Base-by-base conservation (phyloP, 2,888 invertebrate species). In the Cheilosia soror region DNA sequence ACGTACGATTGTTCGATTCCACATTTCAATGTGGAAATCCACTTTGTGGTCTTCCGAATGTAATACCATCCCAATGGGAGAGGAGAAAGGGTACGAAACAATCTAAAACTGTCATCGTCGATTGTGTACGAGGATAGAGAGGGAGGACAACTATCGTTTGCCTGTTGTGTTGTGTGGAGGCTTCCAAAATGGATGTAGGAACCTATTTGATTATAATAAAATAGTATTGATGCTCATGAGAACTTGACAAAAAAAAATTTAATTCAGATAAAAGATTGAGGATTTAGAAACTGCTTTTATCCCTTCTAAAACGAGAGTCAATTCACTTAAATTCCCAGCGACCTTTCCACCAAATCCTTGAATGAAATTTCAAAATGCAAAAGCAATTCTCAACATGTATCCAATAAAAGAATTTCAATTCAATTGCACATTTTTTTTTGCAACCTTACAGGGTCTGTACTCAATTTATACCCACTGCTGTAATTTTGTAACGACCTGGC, bases 1-100 rank as follows among this genome's bases (percentile, higher is more conserved):
- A 76, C 76, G 80, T 77, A 25, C 76, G 68, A 85, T 85, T 85
- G 80, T 85, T 85, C 80, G 85, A 85, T 76, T 72, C 55, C 49
- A 72, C 55, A 76, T 69, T 83, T 78, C 47, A 78, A 60, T 75
- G 81, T 65, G 55, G 55, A 84, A 84, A 79, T 79, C 75, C 71
- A 84, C 75, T 84, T 85, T 85, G 85, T 31, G 85, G 85, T 85
- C 37, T 77, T 33, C 15, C 57, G 85, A 77, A 85, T 73, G 68
- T 62, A 71, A 25, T 13, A 31, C 13, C 47, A 11, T n/a, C 27
- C 69, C 29, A 47, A 31, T 11, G 58, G 49, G 27, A 25, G 4
- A 11, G 49, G 37, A 5, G 29, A 33, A 15, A 37, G 37, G 51
- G 9, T 29, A 15, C 25, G 37, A 29, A 62, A 31, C 47, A 40